phyloP scores from a whole-genome alignment of 2,113 vertebrate species.

The Mirza zaza region DNA sequence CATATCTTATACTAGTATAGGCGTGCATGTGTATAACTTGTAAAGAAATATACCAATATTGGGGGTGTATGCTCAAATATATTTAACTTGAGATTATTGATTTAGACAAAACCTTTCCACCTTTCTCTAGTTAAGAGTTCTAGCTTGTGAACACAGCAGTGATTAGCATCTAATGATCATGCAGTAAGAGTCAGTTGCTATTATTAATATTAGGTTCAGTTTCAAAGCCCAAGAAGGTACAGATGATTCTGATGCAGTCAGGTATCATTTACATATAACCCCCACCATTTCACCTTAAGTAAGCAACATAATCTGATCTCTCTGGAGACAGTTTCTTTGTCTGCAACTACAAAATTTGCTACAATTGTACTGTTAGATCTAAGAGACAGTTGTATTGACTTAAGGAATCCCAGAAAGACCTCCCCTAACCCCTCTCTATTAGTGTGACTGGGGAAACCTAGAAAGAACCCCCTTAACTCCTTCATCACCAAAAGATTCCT shows the following conservation, averaged over 20 bases:
- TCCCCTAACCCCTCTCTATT: background rate
- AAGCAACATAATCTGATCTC: slow-evolving; percentile 18
- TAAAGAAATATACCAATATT: background rate
- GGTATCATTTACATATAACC: background rate
- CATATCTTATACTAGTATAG: background rate
- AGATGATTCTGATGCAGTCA: background rate
- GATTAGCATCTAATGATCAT: background rate
- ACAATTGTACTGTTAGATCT: background rate
- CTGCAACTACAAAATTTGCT: background rate
- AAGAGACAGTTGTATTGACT: background rate
- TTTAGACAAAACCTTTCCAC: background rate
- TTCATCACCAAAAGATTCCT: background rate
- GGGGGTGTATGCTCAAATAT: background rate
- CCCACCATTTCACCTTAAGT: background rate
- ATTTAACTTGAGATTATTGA: background rate
- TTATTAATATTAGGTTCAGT: background rate
- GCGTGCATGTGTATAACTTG: background rate
- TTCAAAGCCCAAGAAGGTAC: background rate
- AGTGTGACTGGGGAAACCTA: background rate
- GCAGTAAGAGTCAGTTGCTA: background rate
- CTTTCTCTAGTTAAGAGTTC: background rate
- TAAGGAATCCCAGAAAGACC: background rate
- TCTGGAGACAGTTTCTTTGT: background rate
- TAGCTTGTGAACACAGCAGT: background rate
- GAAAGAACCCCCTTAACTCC: background rate